Conservation (phyloP, 2,888 invertebrate species). For the Bugulina stolonifera region DNA sequence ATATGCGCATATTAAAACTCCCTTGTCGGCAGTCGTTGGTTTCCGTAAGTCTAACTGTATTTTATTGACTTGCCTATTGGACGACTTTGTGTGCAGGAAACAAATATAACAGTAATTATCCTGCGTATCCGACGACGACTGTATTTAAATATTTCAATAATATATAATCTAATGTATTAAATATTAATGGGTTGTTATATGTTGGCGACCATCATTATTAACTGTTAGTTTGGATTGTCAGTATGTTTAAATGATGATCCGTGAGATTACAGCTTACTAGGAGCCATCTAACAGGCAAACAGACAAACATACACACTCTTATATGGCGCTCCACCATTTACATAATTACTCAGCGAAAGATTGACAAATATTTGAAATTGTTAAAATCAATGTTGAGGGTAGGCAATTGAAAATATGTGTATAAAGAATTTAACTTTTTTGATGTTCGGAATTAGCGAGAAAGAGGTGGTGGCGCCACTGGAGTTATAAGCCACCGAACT, state of each 20-base stretch:
- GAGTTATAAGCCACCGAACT: neutral
- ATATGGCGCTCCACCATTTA: neutral
- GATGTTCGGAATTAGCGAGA: neutral
- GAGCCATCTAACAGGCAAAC: neutral
- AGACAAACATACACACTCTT: neutral
- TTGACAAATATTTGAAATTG: slow-evolving; percentile 23
- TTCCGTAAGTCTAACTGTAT: no score
- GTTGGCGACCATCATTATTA: neutral
- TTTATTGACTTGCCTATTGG: no score
- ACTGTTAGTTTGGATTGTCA: neutral
- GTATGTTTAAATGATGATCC: slow-evolving; percentile 9
- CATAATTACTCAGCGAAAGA: neutral
- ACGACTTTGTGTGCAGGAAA: no score
- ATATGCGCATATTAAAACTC: no score
- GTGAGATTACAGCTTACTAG: neutral
- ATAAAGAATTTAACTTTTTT: neutral
- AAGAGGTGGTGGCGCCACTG: neutral
- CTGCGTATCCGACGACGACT: no score
- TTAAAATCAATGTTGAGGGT: slow-evolving; percentile 19
- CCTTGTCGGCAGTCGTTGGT: no score
- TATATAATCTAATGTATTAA: neutral
- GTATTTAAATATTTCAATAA: neutral
- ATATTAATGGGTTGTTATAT: neutral
- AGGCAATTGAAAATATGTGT: neutral
- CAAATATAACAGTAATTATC: no score